Evolutionary conservation across 1,140 invertebrate species (phyloP).

Genomic region (Dreissena polymorpha): DNA sequence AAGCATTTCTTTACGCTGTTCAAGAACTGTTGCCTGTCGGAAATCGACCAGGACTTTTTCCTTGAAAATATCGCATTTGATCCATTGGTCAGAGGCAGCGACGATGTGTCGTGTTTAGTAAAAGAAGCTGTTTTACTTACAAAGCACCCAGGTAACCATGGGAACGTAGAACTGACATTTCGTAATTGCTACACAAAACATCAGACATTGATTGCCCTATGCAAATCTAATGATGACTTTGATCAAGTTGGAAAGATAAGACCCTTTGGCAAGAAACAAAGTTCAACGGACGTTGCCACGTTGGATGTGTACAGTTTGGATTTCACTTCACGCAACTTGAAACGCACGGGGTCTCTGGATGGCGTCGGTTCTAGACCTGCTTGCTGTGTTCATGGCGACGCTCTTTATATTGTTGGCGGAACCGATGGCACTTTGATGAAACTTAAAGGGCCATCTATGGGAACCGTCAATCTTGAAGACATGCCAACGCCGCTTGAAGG

Average conservation of each 20-base stretch:
- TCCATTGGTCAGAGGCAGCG: constrained; percentile 21
- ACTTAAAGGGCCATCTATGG: background rate
- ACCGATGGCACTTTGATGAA: background rate
- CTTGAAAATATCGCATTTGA: constrained; percentile 36
- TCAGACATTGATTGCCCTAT: background rate
- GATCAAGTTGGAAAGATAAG: background rate
- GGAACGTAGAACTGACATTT: constrained; percentile 26
- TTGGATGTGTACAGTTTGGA: no score
- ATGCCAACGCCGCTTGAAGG: constrained; percentile 12
- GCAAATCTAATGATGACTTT: background rate
- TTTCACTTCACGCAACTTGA: no score
- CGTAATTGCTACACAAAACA: constrained; percentile 15
- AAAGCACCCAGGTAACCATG: constrained; percentile 34
- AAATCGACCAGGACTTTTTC: constrained; percentile 24
- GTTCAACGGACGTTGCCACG: no score
- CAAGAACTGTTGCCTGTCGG: constrained; percentile 27
- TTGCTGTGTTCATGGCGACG: constrained; percentile 23
- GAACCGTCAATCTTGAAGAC: background rate
- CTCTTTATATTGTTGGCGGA: constrained; percentile 6
- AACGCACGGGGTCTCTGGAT: no score
- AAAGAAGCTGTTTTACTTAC: constrained; percentile 12
- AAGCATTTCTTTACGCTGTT: constrained; percentile 1
- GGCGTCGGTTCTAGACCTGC: background rate
- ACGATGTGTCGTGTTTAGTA: constrained; percentile 20
- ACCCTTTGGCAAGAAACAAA: no score